phyloP scores from a whole-genome alignment of 2,888 invertebrate species.

The Baronia brevicornis region DNA sequence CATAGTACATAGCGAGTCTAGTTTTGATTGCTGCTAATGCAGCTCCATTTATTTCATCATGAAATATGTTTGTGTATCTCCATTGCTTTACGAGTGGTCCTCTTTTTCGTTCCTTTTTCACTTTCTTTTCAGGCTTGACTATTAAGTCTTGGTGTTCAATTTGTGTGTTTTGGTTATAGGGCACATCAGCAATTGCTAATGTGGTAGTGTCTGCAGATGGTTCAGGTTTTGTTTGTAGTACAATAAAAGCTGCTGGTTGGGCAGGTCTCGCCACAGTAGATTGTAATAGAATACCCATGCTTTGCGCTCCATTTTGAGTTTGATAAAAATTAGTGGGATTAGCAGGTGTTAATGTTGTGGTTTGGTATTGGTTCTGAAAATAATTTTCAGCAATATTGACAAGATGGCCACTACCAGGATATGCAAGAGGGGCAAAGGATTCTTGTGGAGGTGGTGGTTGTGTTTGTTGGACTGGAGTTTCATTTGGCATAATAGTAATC shows the following conservation, averaged over 20 bases:
- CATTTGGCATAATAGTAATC: conserved; percentile 33
- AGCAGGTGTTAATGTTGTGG: conserved; percentile 46
- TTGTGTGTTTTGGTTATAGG: conserved; percentile 36
- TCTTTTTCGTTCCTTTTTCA: conserved; percentile 59
- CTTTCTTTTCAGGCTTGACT: conserved; percentile 39
- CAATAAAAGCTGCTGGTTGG: conserved; percentile 60
- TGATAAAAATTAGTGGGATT: conserved; percentile 62
- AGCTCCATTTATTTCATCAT: conserved; percentile 72
- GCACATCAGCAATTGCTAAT: conserved; percentile 40
- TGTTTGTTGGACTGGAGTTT: conserved; percentile 28
- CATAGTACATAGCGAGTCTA: conserved; percentile 68
- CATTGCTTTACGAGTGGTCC: conserved; percentile 72
- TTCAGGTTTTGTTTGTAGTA: conserved; percentile 60
- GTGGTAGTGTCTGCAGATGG: conserved; percentile 44
- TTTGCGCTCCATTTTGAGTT: conserved; percentile 53
- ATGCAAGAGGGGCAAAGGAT: conserved; percentile 48
- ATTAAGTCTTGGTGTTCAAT: conserved; percentile 27
- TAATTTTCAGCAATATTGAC: conserved; percentile 70
- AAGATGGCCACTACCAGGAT: conserved; percentile 65
- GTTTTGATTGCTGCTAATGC: conserved; percentile 71
- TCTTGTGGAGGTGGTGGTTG: conserved; percentile 42
- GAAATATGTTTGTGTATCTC: conserved; percentile 74
- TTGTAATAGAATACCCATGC: conserved; percentile 64
- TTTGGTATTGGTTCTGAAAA: conserved; percentile 67
- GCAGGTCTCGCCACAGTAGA: conserved; percentile 47